Base-by-base conservation (phyloP, 1,140 invertebrate species). In the Drosophila arawakana region DNA sequence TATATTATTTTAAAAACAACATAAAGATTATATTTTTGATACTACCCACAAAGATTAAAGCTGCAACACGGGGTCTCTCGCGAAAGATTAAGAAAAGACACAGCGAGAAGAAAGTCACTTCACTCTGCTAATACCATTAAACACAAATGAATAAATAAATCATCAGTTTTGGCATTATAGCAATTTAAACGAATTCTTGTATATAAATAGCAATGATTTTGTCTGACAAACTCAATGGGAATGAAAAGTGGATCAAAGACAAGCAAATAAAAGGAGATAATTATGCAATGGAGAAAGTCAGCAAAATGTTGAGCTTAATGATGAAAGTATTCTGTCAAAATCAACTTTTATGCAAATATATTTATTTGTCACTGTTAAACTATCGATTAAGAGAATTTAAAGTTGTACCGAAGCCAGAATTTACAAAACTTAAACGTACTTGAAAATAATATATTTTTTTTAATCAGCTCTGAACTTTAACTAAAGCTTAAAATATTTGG, bases 11-110 rank as follows among this genome's bases (percentile, higher is more conserved):
- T 52, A 8, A 25, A 54, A 13, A 54, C 7, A 25, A 35, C 30
- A n/a, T 35, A 57, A 66, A 47, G 57, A 47, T 47, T 6, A 41
- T 62, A 49, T 69, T 69, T 69, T 69, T 69, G 47, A 61, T 69
- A 61, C n/a, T 25, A 61, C 61, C 11, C 43, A 25, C 44, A 44
- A 55, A 11, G 58, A 47, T 35, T 43, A 8, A 57, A 49, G 35
- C 55, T 57, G 58, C 15, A 11, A 9, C 8, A 46, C 15, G 39
- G 58, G 59, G 15, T 21, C 11, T 47, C 18, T 30, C 13, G 11
- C 30, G 37, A 37, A 39, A 52, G 43, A 57, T 44, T 46, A 18
- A 44, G 15, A 72, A 50, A 72, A 72, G 54, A 72, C 70, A 72
- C 61, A 21, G 18, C 37, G 41, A 10, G 13, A 54, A 13, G 61